Percentiles rank a stretch among this genome's conserved stretches.
phyloP scores from a whole-genome alignment of 2,113 vertebrate genomes.

The Procavia capensis region DNA sequence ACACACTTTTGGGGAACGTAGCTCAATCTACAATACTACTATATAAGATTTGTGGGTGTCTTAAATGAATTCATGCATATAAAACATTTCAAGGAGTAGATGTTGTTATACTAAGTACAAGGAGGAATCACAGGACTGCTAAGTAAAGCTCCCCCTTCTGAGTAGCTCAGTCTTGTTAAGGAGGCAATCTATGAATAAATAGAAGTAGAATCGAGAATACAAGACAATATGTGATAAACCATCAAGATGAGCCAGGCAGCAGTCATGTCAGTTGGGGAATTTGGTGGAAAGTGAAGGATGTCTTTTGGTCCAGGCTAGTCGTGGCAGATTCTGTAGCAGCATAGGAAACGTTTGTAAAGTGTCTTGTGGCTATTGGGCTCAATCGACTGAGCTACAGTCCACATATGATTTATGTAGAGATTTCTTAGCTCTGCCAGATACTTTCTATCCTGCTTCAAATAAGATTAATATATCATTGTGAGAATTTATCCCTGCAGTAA shows the following conservation, averaged over 20 bases:
- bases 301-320: not conserved
- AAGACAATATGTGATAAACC: not conserved
- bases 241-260: not conserved
- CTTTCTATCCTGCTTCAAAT: not conserved
- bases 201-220: not conserved
- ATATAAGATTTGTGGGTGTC: not conserved
- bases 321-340: not conserved
- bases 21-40: too few relatives aligned
- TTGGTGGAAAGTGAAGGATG: not conserved
- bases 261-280: not conserved
- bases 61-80: not conserved
- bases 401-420: conserved; percentile 12
- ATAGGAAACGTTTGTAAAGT: not conserved
- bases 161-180: not conserved
- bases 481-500: not conserved
- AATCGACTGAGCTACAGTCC: not conserved
- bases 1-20: too few relatives aligned
- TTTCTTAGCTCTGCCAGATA: conserved; percentile 1
- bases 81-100: not conserved
- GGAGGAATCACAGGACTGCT: not conserved
- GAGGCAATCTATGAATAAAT: conserved; percentile 30
- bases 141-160: not conserved
- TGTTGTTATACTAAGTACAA: not conserved
- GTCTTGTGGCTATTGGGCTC: not conserved
- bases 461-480: not conserved